Percentiles rank a stretch among this genome's conserved stretches.
Evolutionary conservation across 2,797 vertebrate species (phyloP).

Genomic region (Triplophysa bombifrons): DNA sequence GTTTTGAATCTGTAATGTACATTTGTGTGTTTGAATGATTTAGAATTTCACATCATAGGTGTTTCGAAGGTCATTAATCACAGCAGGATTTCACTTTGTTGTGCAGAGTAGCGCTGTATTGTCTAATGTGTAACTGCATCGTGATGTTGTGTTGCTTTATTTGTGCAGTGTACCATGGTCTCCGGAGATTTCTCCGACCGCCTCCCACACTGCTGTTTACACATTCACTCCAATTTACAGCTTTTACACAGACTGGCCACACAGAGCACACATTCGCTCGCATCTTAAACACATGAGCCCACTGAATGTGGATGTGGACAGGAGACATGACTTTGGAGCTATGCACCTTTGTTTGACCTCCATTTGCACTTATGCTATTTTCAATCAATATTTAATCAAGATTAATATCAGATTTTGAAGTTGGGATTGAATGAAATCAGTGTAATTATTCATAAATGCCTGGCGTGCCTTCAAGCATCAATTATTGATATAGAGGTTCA

Average conservation of each 20-base stretch:
- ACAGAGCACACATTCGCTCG: background rate
- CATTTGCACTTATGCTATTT: conserved; percentile 44
- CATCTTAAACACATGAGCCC: conserved; percentile 5
- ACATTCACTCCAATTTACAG: conserved; percentile 54
- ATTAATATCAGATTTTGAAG: conserved; percentile 61
- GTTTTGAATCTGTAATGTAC: background rate
- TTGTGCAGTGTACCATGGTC: conserved; percentile 37
- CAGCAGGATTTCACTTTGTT: background rate
- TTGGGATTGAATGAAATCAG: conserved; percentile 59
- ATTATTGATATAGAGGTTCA: conserved; percentile 62
- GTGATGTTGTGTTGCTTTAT: conserved; percentile 39
- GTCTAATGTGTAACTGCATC: background rate
- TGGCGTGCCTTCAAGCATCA: conserved; percentile 51
- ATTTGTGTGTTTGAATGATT: background rate
- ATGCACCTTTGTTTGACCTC: conserved; percentile 49
- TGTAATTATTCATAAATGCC: conserved; percentile 65
- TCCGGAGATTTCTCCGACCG: conserved; percentile 30
- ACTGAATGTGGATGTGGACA: conserved; percentile 19
- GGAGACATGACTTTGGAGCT: background rate
- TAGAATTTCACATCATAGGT: background rate
- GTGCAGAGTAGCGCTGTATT: background rate
- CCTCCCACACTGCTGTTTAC: conserved; percentile 51
- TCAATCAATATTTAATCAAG: conserved; percentile 67
- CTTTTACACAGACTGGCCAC: conserved; percentile 24
- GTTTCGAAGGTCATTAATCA: conserved; percentile 5